phyloP scores from a whole-genome alignment of 2,113 vertebrate species.

The Cynoglossus semilaevis region DNA sequence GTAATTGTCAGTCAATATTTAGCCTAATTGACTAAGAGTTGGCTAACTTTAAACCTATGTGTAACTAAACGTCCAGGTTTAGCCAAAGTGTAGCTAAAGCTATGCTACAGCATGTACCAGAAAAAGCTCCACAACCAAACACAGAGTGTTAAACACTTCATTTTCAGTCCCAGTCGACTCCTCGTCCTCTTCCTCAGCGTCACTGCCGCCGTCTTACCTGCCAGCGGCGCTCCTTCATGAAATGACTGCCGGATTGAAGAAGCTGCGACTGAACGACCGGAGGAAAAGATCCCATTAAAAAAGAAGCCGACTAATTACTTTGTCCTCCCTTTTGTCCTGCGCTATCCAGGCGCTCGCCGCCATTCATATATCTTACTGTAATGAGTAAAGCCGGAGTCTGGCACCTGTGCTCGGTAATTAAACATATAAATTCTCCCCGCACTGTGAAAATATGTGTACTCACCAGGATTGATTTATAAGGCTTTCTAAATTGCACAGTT shows the following conservation, averaged over 20 bases:
- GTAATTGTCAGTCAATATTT: no score
- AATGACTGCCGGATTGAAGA: slow-evolving; percentile 73
- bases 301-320: slow-evolving; percentile 77
- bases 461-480: slow-evolving; percentile 76
- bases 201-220: slow-evolving; percentile 67
- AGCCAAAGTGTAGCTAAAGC: no score
- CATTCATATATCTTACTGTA: slow-evolving; percentile 81
- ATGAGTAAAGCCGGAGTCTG: slow-evolving; percentile 75
- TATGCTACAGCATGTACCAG: no score
- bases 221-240: slow-evolving; percentile 66
- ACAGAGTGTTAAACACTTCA: slow-evolving; percentile 66
- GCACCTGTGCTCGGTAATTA: slow-evolving; percentile 81
- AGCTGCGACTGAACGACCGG: slow-evolving; percentile 52
- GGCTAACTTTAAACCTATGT: no score
- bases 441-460: slow-evolving; percentile 77
- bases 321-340: slow-evolving; percentile 79
- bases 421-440: slow-evolving; percentile 81
- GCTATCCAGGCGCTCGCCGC: slow-evolving; percentile 55
- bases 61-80: no score
- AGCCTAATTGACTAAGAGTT: no score
- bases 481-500: slow-evolving; percentile 73
- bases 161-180: slow-evolving; percentile 61
- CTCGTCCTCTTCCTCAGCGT: slow-evolving; percentile 24
- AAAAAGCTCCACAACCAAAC: slow-evolving; percentile 53
- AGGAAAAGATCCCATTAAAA: slow-evolving; percentile 77